These are phyloP conservation scores for Pseudomyrmex cubaensis DNA, from an alignment of 1,140 invertebrate species.

Conservation along the genomic window DNA sequence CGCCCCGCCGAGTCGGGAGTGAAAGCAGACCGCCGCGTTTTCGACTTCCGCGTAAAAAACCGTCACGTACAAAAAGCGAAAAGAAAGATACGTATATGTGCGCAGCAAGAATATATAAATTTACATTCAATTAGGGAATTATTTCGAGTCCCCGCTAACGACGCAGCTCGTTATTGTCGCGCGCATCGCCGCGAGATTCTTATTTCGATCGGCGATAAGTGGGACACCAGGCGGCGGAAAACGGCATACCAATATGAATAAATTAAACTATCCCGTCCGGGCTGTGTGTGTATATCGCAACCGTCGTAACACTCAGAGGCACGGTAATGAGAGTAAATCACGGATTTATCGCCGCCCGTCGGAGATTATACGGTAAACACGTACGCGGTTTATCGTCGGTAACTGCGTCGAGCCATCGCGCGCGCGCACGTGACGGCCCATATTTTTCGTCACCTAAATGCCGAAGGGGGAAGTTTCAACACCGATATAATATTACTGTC, in stretches of 20 bases:
- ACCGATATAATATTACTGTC: conserved; percentile 76
- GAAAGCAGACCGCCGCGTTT: conserved; percentile 7
- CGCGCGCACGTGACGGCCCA: conserved; percentile 61
- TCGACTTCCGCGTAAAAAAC: neutral
- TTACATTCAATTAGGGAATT: conserved; percentile 59
- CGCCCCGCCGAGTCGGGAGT: neutral
- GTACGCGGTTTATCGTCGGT: conserved; percentile 72
- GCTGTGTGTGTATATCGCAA: conserved; percentile 50
- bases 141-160: conserved; percentile 43
- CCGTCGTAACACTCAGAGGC: conserved; percentile 71
- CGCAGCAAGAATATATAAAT: conserved; percentile 25
- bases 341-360: conserved; percentile 71
- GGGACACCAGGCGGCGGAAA: conserved; percentile 61
- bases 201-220: conserved; percentile 65
- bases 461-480: conserved; percentile 71
- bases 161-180: conserved; percentile 61
- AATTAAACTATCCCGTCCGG: conserved; percentile 69
- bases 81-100: too few relatives aligned
- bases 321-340: conserved; percentile 76
- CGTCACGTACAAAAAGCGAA: neutral
- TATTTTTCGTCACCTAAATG: conserved; percentile 75
- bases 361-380: conserved; percentile 75
- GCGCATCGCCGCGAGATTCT: conserved; percentile 53
- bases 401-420: conserved; percentile 66
- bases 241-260: conserved; percentile 69